phyloP scores from a whole-genome alignment of 2,888 invertebrate species.

The Agrochola lychnidis region DNA sequence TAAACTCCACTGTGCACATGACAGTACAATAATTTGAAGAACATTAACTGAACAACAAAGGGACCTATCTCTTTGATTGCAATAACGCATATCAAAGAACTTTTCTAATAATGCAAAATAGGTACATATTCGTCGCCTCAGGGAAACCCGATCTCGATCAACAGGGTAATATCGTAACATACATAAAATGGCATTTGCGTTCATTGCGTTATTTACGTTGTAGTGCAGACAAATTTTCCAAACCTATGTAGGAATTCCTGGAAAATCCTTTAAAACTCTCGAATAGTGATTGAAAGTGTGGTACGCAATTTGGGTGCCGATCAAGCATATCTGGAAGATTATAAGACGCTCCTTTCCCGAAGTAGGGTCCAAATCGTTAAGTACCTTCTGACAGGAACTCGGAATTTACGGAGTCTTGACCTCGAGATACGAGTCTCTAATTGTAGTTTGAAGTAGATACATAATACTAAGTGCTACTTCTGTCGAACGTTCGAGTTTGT shows the following conservation, averaged over 20 bases:
- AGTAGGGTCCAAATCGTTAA: slow-evolving; percentile 46
- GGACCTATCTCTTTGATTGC: slow-evolving; percentile 34
- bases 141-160: background rate
- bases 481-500: slow-evolving; percentile 14
- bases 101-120: slow-evolving; percentile 29
- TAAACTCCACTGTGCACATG: slow-evolving; percentile 5
- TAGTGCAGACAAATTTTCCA: no score
- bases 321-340: slow-evolving; percentile 31
- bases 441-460: slow-evolving; percentile 46
- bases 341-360: slow-evolving; percentile 44
- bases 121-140: slow-evolving; percentile 31
- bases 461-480: slow-evolving; percentile 29
- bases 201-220: no score
- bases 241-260: background rate
- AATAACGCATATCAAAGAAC: slow-evolving; percentile 46
- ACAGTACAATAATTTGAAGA: slow-evolving; percentile 33
- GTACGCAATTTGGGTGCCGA: slow-evolving; percentile 12
- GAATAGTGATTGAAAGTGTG: background rate
- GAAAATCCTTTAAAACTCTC: background rate
- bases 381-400: slow-evolving; percentile 44
- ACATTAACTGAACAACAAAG: slow-evolving; percentile 43
- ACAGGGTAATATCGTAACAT: background rate
- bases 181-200: background rate
- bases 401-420: slow-evolving; percentile 44
- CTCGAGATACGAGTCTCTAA: slow-evolving; percentile 42